Evolutionary conservation across 2,113 vertebrate species (phyloP).

Genomic region (Arenaria interpres): DNA sequence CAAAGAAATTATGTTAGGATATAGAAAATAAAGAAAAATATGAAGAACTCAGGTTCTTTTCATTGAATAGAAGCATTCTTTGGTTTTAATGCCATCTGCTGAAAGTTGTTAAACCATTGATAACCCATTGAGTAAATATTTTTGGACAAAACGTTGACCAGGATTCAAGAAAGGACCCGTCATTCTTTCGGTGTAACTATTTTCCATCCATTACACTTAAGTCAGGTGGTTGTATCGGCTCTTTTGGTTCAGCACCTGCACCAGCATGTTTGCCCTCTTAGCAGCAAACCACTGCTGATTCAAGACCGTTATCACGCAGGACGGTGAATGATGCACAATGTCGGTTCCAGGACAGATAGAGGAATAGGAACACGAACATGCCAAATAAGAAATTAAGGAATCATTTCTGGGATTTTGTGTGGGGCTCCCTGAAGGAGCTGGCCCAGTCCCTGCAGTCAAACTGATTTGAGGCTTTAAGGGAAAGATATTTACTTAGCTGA

Average conservation of each 20-base stretch:
- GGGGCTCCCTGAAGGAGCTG: neutral
- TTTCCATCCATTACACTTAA: neutral
- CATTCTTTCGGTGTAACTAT: neutral
- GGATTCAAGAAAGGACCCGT: neutral
- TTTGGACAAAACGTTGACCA: neutral
- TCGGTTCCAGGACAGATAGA: neutral
- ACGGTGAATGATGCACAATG: neutral
- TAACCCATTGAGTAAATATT: neutral
- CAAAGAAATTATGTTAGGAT: neutral
- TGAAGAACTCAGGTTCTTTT: neutral
- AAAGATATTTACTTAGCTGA: neutral
- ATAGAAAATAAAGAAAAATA: neutral
- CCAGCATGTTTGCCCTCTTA: neutral
- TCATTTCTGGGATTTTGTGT: neutral
- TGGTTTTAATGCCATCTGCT: neutral
- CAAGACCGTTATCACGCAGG: neutral
- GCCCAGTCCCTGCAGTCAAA: neutral
- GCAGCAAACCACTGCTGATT: neutral
- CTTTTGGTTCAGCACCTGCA: neutral
- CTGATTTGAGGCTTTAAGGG: neutral
- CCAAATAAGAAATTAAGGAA: neutral
- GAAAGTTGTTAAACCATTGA: neutral
- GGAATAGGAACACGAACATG: neutral
- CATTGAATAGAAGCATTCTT: neutral
- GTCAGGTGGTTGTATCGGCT: rapidly evolving